A percentile compares a stretch with the other conserved stretches of the same genome.
Evolutionary conservation across 2,113 vertebrate genomes (phyloP).

Genomic region (Cranoglanis bouderius): DNA sequence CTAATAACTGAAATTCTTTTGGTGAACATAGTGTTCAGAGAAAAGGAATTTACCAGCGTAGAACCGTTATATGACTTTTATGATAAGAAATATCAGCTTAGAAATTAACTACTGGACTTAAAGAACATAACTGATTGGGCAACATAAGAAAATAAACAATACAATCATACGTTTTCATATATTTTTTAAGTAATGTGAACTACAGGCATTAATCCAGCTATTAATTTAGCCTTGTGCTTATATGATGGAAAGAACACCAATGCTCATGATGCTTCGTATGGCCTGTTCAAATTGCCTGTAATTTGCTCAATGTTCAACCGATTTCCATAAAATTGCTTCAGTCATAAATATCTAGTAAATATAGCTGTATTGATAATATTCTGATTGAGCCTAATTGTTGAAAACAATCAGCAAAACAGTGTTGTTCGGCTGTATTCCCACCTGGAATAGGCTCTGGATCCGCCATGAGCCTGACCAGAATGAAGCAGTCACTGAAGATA

Average conservation of each 20-base stretch:
- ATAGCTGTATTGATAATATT: background rate
- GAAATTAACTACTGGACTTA: background rate
- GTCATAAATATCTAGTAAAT: background rate
- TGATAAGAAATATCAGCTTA: background rate
- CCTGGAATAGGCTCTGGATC: background rate
- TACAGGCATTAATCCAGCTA: background rate
- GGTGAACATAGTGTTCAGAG: background rate
- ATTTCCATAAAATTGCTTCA: background rate
- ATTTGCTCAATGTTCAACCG: background rate
- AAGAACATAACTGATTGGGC: background rate
- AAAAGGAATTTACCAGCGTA: background rate
- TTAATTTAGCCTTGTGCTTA: background rate
- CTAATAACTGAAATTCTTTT: conserved; percentile 7
- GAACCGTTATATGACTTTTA: background rate
- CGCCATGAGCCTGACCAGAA: background rate
- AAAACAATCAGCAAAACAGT: background rate
- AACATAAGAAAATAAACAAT: background rate
- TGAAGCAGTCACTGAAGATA: background rate
- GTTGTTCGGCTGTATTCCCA: background rate
- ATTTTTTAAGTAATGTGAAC: background rate
- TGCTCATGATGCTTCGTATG: background rate
- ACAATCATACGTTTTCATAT: background rate
- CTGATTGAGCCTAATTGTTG: background rate
- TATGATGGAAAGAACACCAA: background rate
- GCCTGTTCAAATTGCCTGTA: background rate